phyloP scores from a whole-genome alignment of 2,888 invertebrate species.

The Epinotia demarniana region DNA sequence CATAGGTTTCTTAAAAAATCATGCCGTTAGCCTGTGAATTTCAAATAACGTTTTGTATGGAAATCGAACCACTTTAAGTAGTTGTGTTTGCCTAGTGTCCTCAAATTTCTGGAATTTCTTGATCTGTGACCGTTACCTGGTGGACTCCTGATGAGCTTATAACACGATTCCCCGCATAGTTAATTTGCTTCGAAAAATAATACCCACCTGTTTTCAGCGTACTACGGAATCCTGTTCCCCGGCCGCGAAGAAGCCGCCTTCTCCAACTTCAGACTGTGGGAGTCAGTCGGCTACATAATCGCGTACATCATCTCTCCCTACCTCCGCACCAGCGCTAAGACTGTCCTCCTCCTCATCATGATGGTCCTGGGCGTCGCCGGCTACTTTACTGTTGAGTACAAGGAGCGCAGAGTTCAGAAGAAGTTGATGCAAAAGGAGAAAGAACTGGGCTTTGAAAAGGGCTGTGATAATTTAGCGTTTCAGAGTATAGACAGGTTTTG shows the following conservation, averaged over 20 bases:
- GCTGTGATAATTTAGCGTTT: slow-evolving; percentile 75
- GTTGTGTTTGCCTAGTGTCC: no score
- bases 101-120: no score
- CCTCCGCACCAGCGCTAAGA: slow-evolving; percentile 80
- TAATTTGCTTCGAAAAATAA: not conserved
- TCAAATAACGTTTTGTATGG: no score
- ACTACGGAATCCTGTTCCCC: slow-evolving; percentile 87
- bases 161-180: not conserved
- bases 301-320: slow-evolving; percentile 85
- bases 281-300: slow-evolving; percentile 87
- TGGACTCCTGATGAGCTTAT: no score
- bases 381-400: slow-evolving; percentile 78
- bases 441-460: slow-evolving; percentile 56
- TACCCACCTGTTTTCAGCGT: slow-evolving; percentile 68
- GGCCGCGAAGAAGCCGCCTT: slow-evolving; percentile 87
- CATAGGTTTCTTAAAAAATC: no score
- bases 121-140: no score
- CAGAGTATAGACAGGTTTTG: slow-evolving; percentile 58
- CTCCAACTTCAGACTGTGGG: slow-evolving; percentile 89
- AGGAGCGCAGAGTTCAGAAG: slow-evolving; percentile 58
- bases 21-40: no score
- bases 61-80: no score
- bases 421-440: slow-evolving; percentile 54
- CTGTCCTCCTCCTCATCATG: slow-evolving; percentile 78
- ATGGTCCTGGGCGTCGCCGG: slow-evolving; percentile 81